Conservation (phyloP, 2,888 invertebrate genomes). For the Hydrotaea diabolus region DNA sequence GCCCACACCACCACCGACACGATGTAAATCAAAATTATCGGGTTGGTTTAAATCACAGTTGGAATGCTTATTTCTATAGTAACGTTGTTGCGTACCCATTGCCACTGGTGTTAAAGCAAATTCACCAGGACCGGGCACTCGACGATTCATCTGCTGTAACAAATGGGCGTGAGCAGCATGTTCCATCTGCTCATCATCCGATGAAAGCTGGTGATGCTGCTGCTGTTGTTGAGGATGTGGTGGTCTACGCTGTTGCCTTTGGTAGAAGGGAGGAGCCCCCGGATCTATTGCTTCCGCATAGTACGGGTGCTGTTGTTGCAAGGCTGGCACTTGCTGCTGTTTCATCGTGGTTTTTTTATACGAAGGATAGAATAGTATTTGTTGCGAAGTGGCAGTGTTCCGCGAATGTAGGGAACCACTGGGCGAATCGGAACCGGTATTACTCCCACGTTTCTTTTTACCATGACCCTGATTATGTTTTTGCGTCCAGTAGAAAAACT, state of each 20-base stretch:
- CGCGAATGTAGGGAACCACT: constrained; percentile 78
- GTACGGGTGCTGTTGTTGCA: constrained; percentile 74
- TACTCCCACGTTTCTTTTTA: constrained; percentile 76
- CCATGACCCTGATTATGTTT: constrained; percentile 77
- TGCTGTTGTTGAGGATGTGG: constrained; percentile 68
- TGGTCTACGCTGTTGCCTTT: constrained; percentile 68
- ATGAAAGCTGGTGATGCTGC: constrained; percentile 77
- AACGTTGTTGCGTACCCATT: constrained; percentile 71
- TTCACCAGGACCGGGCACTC: constrained; percentile 68
- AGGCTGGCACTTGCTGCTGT: constrained; percentile 70
- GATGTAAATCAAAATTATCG: constrained; percentile 65
- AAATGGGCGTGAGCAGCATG: constrained; percentile 75
- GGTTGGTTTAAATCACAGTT: constrained; percentile 76
- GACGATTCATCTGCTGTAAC: constrained; percentile 74
- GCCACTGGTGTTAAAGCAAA: constrained; percentile 59
- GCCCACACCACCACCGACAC: constrained; percentile 66
- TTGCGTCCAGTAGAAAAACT: constrained; percentile 80
- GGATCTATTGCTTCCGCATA: constrained; percentile 78
- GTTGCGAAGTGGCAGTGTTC: constrained; percentile 76
- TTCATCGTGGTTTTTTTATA: constrained; percentile 76
- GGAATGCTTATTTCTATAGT: constrained; percentile 79
- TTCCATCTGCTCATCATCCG: constrained; percentile 78
- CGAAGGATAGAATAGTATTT: constrained; percentile 77
- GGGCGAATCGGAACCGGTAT: constrained; percentile 75
- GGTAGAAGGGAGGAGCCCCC: constrained; percentile 72